Percentiles rank a stretch among this genome's conserved stretches.
Evolutionary conservation across 2,797 vertebrate species (phyloP).

Genomic region (Hemibagrus guttatus): DNA sequence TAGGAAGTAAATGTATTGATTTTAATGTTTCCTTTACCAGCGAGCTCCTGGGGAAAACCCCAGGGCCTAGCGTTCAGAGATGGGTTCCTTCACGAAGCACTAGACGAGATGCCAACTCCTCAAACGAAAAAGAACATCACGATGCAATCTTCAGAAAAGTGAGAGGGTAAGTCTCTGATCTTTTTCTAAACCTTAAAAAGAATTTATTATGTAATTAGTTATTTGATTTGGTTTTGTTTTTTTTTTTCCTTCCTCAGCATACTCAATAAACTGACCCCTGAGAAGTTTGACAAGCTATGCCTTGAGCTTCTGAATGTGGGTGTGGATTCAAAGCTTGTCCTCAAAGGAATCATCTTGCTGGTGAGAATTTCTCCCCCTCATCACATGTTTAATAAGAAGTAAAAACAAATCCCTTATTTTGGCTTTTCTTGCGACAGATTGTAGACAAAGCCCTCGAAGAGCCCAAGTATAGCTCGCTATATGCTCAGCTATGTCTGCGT

Average conservation of each 20-base stretch:
- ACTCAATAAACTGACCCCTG: conserved; percentile 99
- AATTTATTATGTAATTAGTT: background rate
- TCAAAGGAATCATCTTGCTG: conserved; percentile 99
- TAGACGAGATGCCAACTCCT: conserved; percentile 99
- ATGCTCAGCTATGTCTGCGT: conserved; percentile 99
- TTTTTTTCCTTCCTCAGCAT: background rate
- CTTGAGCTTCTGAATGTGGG: conserved; percentile 99
- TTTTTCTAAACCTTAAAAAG: background rate
- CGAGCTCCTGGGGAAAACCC: conserved; percentile 99
- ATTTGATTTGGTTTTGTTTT: too few relatives aligned
- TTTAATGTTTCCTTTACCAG: conserved; percentile 64
- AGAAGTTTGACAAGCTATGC: conserved; percentile 99
- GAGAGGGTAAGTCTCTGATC: conserved; percentile 82
- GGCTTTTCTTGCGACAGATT: conserved; percentile 74
- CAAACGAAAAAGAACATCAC: conserved; percentile 98
- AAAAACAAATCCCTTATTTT: background rate
- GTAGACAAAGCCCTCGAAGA: conserved; percentile 99
- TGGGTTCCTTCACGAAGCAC: conserved; percentile 99
- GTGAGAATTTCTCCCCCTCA: conserved; percentile 61
- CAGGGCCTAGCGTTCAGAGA: conserved; percentile 99
- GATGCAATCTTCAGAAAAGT: conserved; percentile 99
- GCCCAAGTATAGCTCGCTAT: conserved; percentile 99
- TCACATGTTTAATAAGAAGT: background rate
- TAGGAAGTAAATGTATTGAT: background rate
- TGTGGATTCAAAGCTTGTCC: conserved; percentile 99